phyloP scores from a whole-genome alignment of 2,888 invertebrate genomes.

The Plebejus argus region DNA sequence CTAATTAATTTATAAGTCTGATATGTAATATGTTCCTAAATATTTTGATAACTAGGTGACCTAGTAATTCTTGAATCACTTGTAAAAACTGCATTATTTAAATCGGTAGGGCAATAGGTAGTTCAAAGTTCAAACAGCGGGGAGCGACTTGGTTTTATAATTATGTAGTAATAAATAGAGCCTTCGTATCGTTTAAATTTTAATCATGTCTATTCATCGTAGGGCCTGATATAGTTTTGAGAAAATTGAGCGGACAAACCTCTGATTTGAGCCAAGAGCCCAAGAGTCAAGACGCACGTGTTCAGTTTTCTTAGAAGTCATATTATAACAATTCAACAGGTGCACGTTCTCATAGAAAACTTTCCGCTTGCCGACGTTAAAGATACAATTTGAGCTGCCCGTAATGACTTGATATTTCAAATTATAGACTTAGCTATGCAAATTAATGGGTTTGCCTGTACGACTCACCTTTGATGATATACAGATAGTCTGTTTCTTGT shows the following conservation, averaged over 20 bases:
- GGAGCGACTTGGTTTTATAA: not conserved
- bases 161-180: not conserved
- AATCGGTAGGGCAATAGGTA: too few species aligned
- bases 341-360: conserved; percentile 43
- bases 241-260: not conserved
- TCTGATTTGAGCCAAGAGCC: not conserved
- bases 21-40: not conserved
- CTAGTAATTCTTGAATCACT: not conserved
- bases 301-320: not conserved
- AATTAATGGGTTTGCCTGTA: not conserved
- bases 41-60: not conserved
- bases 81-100: not conserved
- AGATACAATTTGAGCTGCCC: conserved; percentile 43
- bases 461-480: not conserved
- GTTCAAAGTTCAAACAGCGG: too few species aligned
- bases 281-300: not conserved
- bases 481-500: not conserved
- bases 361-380: conserved; percentile 35
- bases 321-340: conserved; percentile 36
- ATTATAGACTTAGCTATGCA: conserved; percentile 14
- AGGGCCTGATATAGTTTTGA: not conserved
- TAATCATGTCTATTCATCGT: not conserved
- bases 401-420: conserved; percentile 27
- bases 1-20: not conserved
- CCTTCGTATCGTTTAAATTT: not conserved